Evolutionary conservation across 2,888 invertebrate genomes (phyloP), one percentile per base, ranked within the genome.

Genomic region (Nomada hirtipes): DNA sequence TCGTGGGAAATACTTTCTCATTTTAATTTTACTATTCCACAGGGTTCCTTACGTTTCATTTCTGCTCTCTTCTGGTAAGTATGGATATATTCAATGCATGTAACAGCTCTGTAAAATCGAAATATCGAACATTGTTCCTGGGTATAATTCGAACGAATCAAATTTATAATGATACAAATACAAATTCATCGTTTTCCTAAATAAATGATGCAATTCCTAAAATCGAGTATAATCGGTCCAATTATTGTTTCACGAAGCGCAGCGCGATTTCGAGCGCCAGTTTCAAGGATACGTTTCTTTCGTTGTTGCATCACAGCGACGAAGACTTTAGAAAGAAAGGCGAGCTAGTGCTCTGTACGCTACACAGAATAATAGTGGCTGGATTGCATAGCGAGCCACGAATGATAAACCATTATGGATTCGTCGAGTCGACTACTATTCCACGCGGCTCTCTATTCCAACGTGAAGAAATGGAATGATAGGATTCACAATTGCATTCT

Each of bases 201-300:
- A 47, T 3, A 15, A 3, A 47, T 47, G 10, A 47, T 47, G 57
- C 20, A 57, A 57, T 13, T 26, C 26, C 26, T 11, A 20, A 9
- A 23, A 57, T 57, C 57, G 36, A 7, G 4, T 36, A 36, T 36
- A 36, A 36, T 36, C 36, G 36, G 36, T 36, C 36, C 36, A 36
- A 36, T 36, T 36, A 7, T 36, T 7, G 4, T 36, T 7, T 36
- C 36, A 7, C 23, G 23, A n/a, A 13, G 42, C n/a, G 64, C 36
- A 65, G 26, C 42, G 26, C 9, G 68, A 53, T 47, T 68, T 52
- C n/a, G 9, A 47, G 13, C 15, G n/a, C 53, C 13, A 1, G 13
- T 81, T 81, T 82, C 82, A 82, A 81, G 82, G 82, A 75, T 75
- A 75, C 52, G 9, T n/a, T 67, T 44, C 57, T 57, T 42, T 29